phyloP scores from a whole-genome alignment of 1,140 invertebrate genomes.

The Drosophila jambulina region DNA sequence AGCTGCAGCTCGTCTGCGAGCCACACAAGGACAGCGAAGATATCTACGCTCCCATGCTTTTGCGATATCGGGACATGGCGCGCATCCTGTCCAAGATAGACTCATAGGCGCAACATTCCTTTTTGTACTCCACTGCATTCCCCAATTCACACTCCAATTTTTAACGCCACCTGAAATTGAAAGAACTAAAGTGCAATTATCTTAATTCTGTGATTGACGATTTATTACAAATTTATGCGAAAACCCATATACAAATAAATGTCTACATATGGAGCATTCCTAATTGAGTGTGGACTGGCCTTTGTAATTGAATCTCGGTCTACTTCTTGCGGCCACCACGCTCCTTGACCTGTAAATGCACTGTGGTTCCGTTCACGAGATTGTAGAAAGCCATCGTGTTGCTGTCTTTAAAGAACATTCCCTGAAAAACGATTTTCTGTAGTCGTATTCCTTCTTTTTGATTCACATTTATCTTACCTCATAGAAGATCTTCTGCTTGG shows the following conservation, averaged over 20 bases:
- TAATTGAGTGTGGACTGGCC: conserved; percentile 10
- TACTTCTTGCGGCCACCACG: conserved; percentile 99
- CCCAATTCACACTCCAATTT: conserved; percentile 24
- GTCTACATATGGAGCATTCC: conserved; percentile 43
- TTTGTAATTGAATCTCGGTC: conserved; percentile 50
- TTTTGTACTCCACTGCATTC: conserved; percentile 35
- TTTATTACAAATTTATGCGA: conserved; percentile 75
- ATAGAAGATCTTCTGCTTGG: conserved; percentile 94
- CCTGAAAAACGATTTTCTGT: conserved; percentile 88
- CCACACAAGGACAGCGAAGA: conserved; percentile 88
- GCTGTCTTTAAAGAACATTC: conserved; percentile 99
- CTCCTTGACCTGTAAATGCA: conserved; percentile 97
- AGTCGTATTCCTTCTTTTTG: neutral
- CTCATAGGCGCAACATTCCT: conserved; percentile 25
- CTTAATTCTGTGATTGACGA: conserved; percentile 71
- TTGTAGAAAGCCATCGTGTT: conserved; percentile 98
- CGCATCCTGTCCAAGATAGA: conserved; percentile 27
- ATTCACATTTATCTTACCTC: conserved; percentile 52
- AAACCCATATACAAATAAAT: conserved; percentile 64
- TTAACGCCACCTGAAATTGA: conserved; percentile 46
- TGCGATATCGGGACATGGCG: conserved; percentile 87
- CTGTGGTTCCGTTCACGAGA: conserved; percentile 91
- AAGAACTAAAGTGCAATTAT: conserved; percentile 77
- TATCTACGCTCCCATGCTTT: conserved; percentile 89
- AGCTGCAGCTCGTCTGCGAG: conserved; percentile 86